These are phyloP conservation scores for Arge pagana DNA, from an alignment of 2,888 invertebrate species.

Conservation along the genomic window DNA sequence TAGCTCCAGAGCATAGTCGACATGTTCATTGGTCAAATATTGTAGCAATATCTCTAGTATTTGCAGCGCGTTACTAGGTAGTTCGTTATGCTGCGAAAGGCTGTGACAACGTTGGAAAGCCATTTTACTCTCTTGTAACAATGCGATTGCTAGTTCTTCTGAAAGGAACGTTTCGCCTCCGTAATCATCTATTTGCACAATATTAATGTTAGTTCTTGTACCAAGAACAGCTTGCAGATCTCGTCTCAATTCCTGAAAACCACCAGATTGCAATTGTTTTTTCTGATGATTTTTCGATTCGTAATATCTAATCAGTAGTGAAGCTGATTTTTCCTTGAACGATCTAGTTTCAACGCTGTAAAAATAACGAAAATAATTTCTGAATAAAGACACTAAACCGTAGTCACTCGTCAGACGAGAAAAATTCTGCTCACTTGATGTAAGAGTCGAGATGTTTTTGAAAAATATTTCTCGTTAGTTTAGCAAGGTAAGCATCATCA, in stretches of 20 bases:
- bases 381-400: neutral
- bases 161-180: slow-evolving; percentile 97
- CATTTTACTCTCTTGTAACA: slow-evolving; percentile 87
- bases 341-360: slow-evolving; percentile 73
- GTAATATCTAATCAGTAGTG: slow-evolving; percentile 84
- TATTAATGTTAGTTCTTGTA: slow-evolving; percentile 88
- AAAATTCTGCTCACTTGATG: slow-evolving; percentile 62
- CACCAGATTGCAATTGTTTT: slow-evolving; percentile 86
- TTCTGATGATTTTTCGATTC: slow-evolving; percentile 93
- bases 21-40: slow-evolving; percentile 86
- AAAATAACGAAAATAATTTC: slow-evolving; percentile 26
- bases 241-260: slow-evolving; percentile 90
- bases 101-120: slow-evolving; percentile 88
- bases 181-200: slow-evolving; percentile 93
- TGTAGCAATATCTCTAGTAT: slow-evolving; percentile 85
- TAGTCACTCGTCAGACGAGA: slow-evolving; percentile 19
- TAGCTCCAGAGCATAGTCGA: slow-evolving; percentile 94
- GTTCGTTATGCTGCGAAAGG: slow-evolving; percentile 78
- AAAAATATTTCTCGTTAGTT: slow-evolving; percentile 81
- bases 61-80: slow-evolving; percentile 76
- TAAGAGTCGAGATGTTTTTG: slow-evolving; percentile 79
- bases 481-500: slow-evolving; percentile 77
- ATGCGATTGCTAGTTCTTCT: slow-evolving; percentile 88
- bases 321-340: slow-evolving; percentile 76
- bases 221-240: slow-evolving; percentile 94